Percentiles rank a stretch among this genome's conserved stretches.
phyloP scores from a whole-genome alignment of 2,888 invertebrate genomes.

The Prenolepis imparis region DNA sequence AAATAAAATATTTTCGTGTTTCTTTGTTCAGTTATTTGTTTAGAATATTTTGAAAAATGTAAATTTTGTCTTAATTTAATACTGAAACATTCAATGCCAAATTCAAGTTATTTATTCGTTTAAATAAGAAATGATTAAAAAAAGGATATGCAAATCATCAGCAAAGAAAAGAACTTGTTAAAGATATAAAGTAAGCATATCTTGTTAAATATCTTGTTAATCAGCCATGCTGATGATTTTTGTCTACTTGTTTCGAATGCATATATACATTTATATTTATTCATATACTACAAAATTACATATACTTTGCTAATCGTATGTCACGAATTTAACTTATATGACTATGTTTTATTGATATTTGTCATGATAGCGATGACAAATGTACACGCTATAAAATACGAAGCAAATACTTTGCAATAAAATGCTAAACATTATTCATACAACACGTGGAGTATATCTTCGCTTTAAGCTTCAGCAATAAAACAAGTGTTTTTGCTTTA shows the following conservation, averaged over 20 bases:
- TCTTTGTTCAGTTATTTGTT: neutral
- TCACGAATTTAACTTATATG: constrained; percentile 8
- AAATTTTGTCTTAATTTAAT: neutral
- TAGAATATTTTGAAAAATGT: neutral
- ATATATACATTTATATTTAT: constrained; percentile 27
- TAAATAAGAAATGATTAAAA: neutral
- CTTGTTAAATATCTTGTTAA: neutral
- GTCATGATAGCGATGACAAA: constrained; percentile 4
- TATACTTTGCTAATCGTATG: neutral
- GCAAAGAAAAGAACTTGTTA: neutral
- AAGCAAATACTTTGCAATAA: constrained; percentile 19
- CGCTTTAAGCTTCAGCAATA: neutral
- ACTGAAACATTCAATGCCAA: neutral
- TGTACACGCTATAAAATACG: neutral
- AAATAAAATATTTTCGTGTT: neutral
- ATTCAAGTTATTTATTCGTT: neutral
- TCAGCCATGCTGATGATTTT: neutral
- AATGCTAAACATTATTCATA: constrained; percentile 15
- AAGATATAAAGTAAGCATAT: neutral
- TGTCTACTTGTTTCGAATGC: neutral
- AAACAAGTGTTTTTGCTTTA: constrained; percentile 13
- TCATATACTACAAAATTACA: neutral
- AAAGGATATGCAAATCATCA: neutral
- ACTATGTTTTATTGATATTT: neutral
- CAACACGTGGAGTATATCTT: constrained; percentile 5